phyloP scores from a whole-genome alignment of 2,888 invertebrate genomes.

The Dimorphilus gyrociliatus region DNA sequence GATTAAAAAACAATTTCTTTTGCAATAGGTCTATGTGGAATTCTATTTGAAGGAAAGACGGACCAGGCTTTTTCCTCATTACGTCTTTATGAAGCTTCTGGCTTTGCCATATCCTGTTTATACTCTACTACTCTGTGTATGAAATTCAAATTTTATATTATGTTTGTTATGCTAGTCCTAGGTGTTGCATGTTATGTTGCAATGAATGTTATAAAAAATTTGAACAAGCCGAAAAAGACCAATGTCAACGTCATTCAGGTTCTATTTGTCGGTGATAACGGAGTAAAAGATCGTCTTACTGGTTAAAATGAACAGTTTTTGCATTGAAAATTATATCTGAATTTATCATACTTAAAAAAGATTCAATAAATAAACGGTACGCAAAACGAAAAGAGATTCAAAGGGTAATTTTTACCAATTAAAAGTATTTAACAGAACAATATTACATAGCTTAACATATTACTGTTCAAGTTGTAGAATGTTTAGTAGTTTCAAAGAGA shows the following conservation, averaged over 20 bases:
- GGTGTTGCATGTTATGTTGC: slow-evolving; percentile 13
- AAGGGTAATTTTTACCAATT: no score
- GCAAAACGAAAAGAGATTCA: no score
- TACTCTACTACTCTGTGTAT: slow-evolving; percentile 23
- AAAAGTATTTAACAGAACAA: no score
- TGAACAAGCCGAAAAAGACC: no score
- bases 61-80: slow-evolving; percentile 26
- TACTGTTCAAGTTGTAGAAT: slow-evolving; percentile 17
- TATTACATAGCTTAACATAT: no score
- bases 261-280: no score
- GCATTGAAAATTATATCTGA: no score
- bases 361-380: no score
- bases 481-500: slow-evolving; percentile 25
- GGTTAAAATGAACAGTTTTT: no score
- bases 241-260: no score
- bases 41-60: slow-evolving; percentile 20
- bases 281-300: no score
- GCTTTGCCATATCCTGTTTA: slow-evolving; percentile 18
- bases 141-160: slow-evolving; percentile 17
- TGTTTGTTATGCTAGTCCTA: slow-evolving; percentile 11
- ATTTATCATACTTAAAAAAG: no score
- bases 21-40: slow-evolving; percentile 26
- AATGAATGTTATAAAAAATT: slow-evolving; percentile 14
- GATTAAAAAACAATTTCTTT: not conserved
- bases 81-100: slow-evolving; percentile 23